Evolutionary conservation across 2,888 invertebrate genomes (phyloP).

Genomic region (Pocota personata): DNA sequence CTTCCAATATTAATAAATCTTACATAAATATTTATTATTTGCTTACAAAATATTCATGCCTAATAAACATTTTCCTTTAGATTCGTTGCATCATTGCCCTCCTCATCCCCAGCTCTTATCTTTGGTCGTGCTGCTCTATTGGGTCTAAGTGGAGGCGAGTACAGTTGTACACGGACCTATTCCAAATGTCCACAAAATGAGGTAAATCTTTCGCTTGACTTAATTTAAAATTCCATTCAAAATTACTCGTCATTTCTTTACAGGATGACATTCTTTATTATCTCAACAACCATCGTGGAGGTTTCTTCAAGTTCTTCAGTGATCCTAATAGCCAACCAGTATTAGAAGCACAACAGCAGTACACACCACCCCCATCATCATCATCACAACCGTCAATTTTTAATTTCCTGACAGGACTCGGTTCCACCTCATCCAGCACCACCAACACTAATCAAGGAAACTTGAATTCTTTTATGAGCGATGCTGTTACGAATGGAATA

Average conservation of each 20-base stretch:
- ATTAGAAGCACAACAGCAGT: conserved; percentile 42
- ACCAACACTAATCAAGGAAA: conserved; percentile 75
- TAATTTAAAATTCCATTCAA: conserved; percentile 61
- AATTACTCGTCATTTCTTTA: conserved; percentile 18
- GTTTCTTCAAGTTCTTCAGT: conserved; percentile 91
- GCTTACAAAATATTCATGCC: background rate
- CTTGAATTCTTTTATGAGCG: conserved; percentile 74
- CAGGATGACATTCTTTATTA: conserved; percentile 89
- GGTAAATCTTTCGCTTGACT: conserved; percentile 74
- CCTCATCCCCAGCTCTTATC: conserved; percentile 86
- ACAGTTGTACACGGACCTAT: conserved; percentile 84
- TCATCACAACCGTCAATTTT: conserved; percentile 63
- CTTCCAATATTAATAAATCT: too few species aligned
- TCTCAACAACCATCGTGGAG: conserved; percentile 93
- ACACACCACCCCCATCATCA: conserved; percentile 37
- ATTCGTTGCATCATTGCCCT: conserved; percentile 81
- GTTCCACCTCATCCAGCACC: conserved; percentile 72
- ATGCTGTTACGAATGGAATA: conserved; percentile 79
- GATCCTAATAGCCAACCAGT: conserved; percentile 82
- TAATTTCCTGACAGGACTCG: conserved; percentile 77
- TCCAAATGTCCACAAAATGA: conserved; percentile 89
- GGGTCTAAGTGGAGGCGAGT: conserved; percentile 86
- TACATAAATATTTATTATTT: background rate
- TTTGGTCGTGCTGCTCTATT: conserved; percentile 90
- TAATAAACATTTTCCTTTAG: conserved; percentile 67